Evolutionary conservation across 1,140 invertebrate genomes (phyloP).

Genomic region (Papilio aristodemus): DNA sequence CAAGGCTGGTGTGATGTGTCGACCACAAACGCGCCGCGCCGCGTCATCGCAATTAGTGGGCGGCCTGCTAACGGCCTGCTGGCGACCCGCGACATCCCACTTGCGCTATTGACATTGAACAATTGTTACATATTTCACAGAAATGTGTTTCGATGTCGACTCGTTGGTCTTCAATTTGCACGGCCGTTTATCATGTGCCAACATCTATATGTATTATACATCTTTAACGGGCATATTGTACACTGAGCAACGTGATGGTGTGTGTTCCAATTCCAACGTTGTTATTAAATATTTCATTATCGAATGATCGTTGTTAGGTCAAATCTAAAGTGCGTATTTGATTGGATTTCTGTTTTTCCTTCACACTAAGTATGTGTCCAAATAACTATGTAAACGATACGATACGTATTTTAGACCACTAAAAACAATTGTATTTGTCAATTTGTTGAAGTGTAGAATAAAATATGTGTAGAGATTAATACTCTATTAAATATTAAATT

Average conservation of each 20-base stretch:
- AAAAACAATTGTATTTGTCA: too few relatives aligned
- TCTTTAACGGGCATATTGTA: background rate
- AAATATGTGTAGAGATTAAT: too few relatives aligned
- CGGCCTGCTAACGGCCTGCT: too few relatives aligned
- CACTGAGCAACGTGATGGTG: background rate
- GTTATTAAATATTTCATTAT: background rate
- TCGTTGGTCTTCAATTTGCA: conserved; percentile 47
- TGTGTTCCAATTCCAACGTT: background rate
- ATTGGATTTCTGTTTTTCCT: too few relatives aligned
- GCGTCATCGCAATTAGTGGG: conserved; percentile 70
- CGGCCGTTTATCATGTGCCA: conserved; percentile 38
- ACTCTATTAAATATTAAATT: too few relatives aligned
- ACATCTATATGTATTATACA: background rate
- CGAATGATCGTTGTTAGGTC: background rate
- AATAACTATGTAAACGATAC: too few relatives aligned
- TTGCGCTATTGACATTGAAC: conserved; percentile 74
- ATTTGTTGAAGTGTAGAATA: too few relatives aligned
- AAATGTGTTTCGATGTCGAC: conserved; percentile 61
- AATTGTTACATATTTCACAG: conserved; percentile 71
- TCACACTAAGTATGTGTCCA: too few relatives aligned
- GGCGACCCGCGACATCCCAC: conserved; percentile 64
- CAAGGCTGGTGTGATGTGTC: conserved; percentile 61
- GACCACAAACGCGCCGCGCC: conserved; percentile 65
- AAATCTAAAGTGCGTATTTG: background rate
- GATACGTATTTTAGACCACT: too few relatives aligned